Conservation (phyloP, 2,888 invertebrate genomes). For the Chromoteleia sp. region DNA sequence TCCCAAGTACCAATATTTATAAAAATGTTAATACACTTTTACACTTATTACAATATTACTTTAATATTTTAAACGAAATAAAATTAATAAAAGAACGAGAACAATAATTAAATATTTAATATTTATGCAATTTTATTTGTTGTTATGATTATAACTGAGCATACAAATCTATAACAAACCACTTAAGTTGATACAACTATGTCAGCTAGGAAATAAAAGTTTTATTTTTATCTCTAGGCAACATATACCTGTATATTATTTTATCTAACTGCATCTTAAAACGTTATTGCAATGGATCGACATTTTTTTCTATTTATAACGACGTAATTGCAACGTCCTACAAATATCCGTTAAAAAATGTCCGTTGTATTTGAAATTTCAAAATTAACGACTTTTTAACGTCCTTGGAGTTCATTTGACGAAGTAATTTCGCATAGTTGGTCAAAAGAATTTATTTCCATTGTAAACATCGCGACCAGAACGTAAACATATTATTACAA, state of each 20-base stretch:
- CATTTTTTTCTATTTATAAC: constrained; percentile 30
- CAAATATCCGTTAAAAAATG: constrained; percentile 7
- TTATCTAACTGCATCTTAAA: constrained; percentile 29
- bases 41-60: too few species aligned
- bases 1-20: too few species aligned
- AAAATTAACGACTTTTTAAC: neutral
- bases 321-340: constrained; percentile 7
- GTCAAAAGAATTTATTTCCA: constrained; percentile 17
- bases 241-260: constrained; percentile 21
- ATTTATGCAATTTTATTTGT: too few species aligned
- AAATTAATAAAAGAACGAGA: too few species aligned
- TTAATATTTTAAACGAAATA: too few species aligned
- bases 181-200: constrained; percentile 5
- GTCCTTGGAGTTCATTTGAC: neutral
- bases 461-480: constrained; percentile 28
- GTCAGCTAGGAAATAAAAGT: constrained; percentile 27
- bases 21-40: too few species aligned
- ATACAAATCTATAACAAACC: neutral
- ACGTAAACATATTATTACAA: constrained; percentile 51
- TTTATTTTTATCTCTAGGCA: constrained; percentile 22
- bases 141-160: too few species aligned
- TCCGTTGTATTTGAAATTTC: neutral
- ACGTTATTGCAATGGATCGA: constrained; percentile 29
- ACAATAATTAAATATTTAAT: too few species aligned
- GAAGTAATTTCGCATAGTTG: constrained; percentile 15